phyloP scores from a whole-genome alignment of 2,888 invertebrate genomes.

The Geotrupes spiniger region DNA sequence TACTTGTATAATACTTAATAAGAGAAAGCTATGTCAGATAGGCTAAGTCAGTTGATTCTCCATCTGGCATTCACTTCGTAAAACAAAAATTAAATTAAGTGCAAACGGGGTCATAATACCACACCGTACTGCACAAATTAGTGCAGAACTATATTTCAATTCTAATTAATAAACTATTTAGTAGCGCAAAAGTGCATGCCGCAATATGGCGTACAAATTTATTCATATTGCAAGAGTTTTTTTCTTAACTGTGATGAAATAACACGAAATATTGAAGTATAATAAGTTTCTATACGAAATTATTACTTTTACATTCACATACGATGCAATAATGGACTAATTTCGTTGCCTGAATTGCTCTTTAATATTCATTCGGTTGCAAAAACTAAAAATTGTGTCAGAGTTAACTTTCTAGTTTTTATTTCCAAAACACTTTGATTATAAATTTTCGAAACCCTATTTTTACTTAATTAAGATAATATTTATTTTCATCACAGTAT shows the following conservation, averaged over 20 bases:
- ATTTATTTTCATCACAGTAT: too few relatives aligned
- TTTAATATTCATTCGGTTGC: too few relatives aligned
- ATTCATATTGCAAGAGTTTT: conserved; percentile 7
- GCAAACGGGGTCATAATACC: conserved; percentile 9
- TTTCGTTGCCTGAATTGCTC: too few relatives aligned
- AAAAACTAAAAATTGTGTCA: too few relatives aligned
- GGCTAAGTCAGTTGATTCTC: conserved; percentile 17
- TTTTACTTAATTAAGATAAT: too few relatives aligned
- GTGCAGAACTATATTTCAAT: conserved; percentile 11
- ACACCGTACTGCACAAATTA: conserved; percentile 6
- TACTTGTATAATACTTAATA: too few relatives aligned
- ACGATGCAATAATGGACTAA: too few relatives aligned
- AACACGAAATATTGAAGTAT: background rate
- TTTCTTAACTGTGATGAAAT: too few relatives aligned
- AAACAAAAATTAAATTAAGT: background rate
- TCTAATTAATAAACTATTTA: background rate
- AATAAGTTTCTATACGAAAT: conserved; percentile 1
- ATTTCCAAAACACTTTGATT: too few relatives aligned
- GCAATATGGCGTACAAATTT: conserved; percentile 5
- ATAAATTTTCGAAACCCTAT: too few relatives aligned
- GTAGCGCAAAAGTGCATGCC: background rate
- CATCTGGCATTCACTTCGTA: conserved; percentile 15
- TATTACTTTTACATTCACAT: background rate
- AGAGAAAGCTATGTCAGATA: conserved; percentile 21
- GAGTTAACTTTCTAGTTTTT: too few relatives aligned